Evolutionary conservation across 2,888 invertebrate species (phyloP).

Genomic region (Zelleria hepariella): DNA sequence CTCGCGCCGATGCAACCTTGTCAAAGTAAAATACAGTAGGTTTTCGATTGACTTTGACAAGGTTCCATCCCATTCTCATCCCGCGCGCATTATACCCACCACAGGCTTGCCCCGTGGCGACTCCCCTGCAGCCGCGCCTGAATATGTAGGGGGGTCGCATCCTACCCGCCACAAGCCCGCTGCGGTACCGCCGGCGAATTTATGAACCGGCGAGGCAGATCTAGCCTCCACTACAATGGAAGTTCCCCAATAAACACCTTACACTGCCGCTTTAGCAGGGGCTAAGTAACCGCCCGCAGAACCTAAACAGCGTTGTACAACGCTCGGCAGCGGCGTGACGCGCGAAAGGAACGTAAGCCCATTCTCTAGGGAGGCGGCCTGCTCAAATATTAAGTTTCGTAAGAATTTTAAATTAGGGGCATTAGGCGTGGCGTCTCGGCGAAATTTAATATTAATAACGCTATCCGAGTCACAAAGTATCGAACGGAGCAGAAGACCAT

Average conservation of each 20-base stretch:
- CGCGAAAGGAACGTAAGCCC: constrained; percentile 24
- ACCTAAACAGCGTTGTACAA: constrained; percentile 15
- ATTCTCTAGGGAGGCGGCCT: constrained; percentile 39
- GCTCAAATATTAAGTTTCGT: constrained; percentile 66
- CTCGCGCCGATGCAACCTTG: too few relatives aligned
- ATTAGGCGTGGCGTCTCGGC: constrained; percentile 55
- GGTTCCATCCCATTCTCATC: too few relatives aligned
- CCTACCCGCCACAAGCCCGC: constrained; percentile 54
- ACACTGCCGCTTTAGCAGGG: constrained; percentile 34
- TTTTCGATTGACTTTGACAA: too few relatives aligned
- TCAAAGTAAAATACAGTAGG: too few relatives aligned
- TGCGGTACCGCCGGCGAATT: constrained; percentile 64
- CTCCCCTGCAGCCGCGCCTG: too few relatives aligned
- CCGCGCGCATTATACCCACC: too few relatives aligned
- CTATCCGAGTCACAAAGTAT: constrained; percentile 46
- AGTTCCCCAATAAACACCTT: constrained; percentile 15
- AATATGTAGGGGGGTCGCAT: too few relatives aligned
- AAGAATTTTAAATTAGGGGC: constrained; percentile 64
- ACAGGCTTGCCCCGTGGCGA: too few relatives aligned
- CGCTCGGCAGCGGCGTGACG: neutral
- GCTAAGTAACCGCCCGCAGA: constrained; percentile 15
- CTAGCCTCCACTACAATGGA: constrained; percentile 19
- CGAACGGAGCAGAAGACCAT: too few relatives aligned
- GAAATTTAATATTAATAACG: constrained; percentile 65
- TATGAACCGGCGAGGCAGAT: constrained; percentile 63